Percentiles rank a stretch among this genome's conserved stretches.
These are phyloP conservation scores for Orthonyx spaldingii DNA, from an alignment of 2,113 vertebrate genomes.

Conservation along the genomic window DNA sequence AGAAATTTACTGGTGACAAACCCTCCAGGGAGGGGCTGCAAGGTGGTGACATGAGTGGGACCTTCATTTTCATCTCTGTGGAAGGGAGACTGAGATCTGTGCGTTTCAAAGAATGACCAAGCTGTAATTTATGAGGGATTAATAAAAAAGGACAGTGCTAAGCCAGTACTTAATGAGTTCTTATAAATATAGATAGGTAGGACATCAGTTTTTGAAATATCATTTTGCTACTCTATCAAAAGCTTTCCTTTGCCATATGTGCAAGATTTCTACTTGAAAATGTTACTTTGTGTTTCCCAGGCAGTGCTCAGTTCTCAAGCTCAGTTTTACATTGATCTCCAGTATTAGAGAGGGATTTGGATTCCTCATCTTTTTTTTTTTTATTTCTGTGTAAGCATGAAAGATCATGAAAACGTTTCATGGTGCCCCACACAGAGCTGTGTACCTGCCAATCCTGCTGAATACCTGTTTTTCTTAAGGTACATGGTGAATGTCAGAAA, in stretches of 20 bases:
- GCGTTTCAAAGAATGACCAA: not conserved
- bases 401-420: not conserved
- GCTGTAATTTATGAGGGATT: not conserved
- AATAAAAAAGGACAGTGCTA: not conserved
- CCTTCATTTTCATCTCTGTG: not conserved
- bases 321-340: not conserved
- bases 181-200: conserved; percentile 32
- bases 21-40: not conserved
- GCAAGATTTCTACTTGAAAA: conserved; percentile 8
- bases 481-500: not conserved
- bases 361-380: not conserved
- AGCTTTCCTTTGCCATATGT: conserved; percentile 25
- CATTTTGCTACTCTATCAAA: conserved; percentile 10
- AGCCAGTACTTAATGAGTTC: not conserved
- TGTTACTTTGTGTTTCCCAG: not conserved
- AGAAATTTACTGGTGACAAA: not conserved
- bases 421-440: not conserved
- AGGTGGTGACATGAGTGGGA: not conserved
- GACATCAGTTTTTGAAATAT: not conserved
- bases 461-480: not conserved
- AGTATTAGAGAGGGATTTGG: not conserved
- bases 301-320: not conserved
- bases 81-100: not conserved
- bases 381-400: not conserved
- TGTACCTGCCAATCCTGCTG: not conserved